Evolutionary conservation across 2,888 invertebrate genomes (phyloP), one percentile per base, ranked within the genome.

Genomic region (Pristionchus entomophagus): DNA sequence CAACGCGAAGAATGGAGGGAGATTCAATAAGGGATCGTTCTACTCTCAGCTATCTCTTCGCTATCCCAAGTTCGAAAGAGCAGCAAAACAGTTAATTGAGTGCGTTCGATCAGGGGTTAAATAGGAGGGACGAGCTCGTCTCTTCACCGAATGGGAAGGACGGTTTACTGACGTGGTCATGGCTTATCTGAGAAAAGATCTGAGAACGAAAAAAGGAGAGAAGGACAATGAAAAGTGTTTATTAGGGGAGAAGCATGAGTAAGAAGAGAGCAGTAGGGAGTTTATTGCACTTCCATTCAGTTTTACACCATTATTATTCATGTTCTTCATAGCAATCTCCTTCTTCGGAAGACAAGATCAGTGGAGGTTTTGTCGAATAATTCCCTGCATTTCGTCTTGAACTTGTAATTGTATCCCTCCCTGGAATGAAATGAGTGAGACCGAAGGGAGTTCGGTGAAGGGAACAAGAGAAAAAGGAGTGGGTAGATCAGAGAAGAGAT

Each of bases 361-460:
- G 65, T 62, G 2, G 83, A 84, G 22, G 65, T 51, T 22, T 62
- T 65, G 35, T 62, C 83, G 65, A 84, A 84, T 32, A 84, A 41
- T n/a, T 84, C 83, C 10, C 83, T 22, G 19, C 83, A 84, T 32
- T 84, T 62, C 32, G 45, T 45, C 49, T 84, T 84, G 83, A 84
- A 84, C 65, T 84, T 84, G 83, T 45, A 65, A n/a, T 84, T 84
- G 83, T 84, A 84, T 12, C 83, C 83, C 29, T 84, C 83, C 35
- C 83, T 84, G 65, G 29, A 84, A 80, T 32, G 22, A 29, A 65
- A 19, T 32, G 35, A 65, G 65, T 65, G 65, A 65, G 65, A 65
- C 65, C 65, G 65, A 65, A 22, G 19, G 35, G 19, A 65, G 35
- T 65, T 65, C 65, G 65, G 65, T 65, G 17, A 65, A 65, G 65